Evolutionary conservation across 2,888 invertebrate genomes (phyloP).

Genomic region (Leucophenga montana): DNA sequence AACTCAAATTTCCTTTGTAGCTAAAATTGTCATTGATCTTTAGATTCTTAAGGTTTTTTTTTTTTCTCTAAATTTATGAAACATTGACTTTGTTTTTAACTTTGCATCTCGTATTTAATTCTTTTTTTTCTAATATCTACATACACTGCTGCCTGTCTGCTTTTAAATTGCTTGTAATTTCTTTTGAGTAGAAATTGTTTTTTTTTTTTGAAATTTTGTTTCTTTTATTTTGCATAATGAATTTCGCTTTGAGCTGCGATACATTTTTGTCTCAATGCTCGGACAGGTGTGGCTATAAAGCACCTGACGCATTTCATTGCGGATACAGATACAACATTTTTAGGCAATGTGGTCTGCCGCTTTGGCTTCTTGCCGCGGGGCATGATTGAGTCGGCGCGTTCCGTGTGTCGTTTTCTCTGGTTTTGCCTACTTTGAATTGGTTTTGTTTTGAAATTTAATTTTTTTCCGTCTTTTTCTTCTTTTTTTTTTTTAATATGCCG

Average conservation of each 20-base stretch:
- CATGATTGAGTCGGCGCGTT: neutral
- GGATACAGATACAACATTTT: neutral
- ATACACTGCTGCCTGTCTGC: no score
- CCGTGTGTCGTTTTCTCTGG: neutral
- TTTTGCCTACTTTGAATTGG: conserved; percentile 1
- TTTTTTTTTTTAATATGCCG: conserved; percentile 60
- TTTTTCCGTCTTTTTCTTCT: neutral
- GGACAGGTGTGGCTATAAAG: neutral
- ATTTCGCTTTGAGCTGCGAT: neutral
- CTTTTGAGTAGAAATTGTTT: no score
- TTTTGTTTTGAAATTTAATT: neutral
- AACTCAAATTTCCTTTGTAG: no score
- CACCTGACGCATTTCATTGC: no score
- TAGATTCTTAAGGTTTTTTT: no score
- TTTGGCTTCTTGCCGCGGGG: neutral
- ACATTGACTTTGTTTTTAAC: no score
- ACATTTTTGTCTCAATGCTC: neutral
- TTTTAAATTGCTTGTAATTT: no score
- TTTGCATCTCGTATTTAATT: no score
- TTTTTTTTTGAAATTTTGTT: neutral
- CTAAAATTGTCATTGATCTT: no score
- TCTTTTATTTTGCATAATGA: neutral
- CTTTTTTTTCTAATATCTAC: no score
- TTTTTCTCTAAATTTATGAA: no score
- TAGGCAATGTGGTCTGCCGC: neutral